Conservation (phyloP, 2,797 vertebrate genomes). For the Anas capensis region DNA sequence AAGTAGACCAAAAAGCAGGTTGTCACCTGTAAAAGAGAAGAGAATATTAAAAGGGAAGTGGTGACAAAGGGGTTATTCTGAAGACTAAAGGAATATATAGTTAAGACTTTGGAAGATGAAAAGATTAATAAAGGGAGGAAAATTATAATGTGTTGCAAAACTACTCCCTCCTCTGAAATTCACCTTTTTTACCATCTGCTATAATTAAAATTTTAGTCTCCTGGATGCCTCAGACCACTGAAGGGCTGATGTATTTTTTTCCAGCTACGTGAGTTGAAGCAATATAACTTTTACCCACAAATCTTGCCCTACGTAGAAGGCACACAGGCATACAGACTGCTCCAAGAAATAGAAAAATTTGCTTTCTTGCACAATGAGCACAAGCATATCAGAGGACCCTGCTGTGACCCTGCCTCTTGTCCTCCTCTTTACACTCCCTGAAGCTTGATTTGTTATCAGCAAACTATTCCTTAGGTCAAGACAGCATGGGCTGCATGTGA, state of each 20-base stretch:
- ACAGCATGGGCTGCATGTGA: background rate
- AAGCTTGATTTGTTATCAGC: background rate
- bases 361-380: background rate
- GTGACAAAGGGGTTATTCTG: background rate
- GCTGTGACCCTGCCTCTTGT: background rate
- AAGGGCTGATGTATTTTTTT: background rate
- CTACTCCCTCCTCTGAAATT: background rate
- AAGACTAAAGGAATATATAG: background rate
- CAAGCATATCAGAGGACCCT: background rate
- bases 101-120: background rate
- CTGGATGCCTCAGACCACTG: background rate
- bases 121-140: conserved; percentile 21
- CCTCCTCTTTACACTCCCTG: background rate
- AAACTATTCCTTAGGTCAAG: background rate
- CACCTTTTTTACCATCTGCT: background rate
- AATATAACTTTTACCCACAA: background rate
- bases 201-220: conserved; percentile 21
- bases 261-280: background rate
- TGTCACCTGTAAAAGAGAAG: background rate
- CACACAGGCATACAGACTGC: rapidly evolving
- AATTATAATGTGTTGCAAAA: conserved; percentile 14
- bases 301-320: background rate
- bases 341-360: background rate
- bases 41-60: background rate
- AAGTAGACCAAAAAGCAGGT: background rate